Conservation (phyloP, 1,140 invertebrate species). For the Maconellicoccus hirsutus region DNA sequence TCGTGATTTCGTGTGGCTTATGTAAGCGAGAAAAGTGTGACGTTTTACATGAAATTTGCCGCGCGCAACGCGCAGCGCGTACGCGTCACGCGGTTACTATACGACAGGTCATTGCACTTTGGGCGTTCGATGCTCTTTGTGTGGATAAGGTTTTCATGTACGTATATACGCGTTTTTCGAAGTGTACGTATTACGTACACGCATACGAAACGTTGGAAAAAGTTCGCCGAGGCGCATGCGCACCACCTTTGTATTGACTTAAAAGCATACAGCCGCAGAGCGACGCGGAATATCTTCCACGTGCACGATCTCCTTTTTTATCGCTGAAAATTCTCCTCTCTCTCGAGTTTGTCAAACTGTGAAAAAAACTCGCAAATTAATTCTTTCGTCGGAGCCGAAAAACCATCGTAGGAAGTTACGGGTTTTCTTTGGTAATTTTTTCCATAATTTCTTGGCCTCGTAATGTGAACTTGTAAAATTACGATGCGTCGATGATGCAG, state of each 20-base stretch:
- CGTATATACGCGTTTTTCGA: neutral
- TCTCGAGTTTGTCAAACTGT: no score
- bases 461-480: no score
- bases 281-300: neutral
- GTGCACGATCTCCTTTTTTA: neutral
- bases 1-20: constrained; percentile 17
- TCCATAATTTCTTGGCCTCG: no score
- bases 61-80: no score
- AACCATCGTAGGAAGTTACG: no score
- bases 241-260: neutral
- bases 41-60: constrained; percentile 14
- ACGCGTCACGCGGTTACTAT: neutral
- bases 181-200: neutral
- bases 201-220: neutral
- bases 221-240: neutral
- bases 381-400: no score
- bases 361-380: no score
- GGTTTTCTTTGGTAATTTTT: no score
- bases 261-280: neutral
- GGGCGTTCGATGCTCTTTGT: neutral
- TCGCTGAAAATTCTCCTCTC: neutral
- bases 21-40: constrained; percentile 19
- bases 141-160: no score
- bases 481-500: no score
- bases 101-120: neutral